Evolutionary conservation across 2,888 invertebrate species (phyloP), one percentile per base, ranked within the genome.

Genomic region (Stenolophus ochropezus): DNA sequence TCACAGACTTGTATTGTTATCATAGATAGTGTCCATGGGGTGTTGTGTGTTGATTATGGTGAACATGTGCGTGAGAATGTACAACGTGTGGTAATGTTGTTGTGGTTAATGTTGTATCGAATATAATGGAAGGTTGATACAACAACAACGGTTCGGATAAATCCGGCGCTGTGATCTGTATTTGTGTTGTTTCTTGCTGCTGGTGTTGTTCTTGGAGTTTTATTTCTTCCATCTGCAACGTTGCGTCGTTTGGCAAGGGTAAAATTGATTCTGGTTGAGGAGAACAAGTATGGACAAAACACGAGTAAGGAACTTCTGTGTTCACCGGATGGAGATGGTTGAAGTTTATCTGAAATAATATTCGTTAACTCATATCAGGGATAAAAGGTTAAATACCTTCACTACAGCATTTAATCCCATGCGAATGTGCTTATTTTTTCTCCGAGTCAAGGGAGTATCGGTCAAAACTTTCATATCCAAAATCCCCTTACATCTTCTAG

Each of bases 401-500:
- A 89, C 87, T 27, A 89, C 87, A 71, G 87, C 88, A 84, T 89
- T 89, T 69, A 89, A 84, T 3, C 89, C 89, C 83, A 87, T 83
- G 83, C 87, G 86, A 69, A 88, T 86, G 85, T 88, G 87, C 84
- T 88, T 89, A 82, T 88, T 89, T 85, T 87, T 88, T 83, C 88
- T 85, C 77, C 88, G 86, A 1, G 88, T 87, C 71, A 87, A 85
- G 0, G 88, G 87, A 81, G 87, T 88, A 83, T 89, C 89, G 14
- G 88, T 88, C 75, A 89, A 84, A 49, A 89, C 88, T 85, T 89
- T 89, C 82, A 89, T 86, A 85, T 89, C 89, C 23, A 89, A 82
- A n/a, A 88, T 89, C 4, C 86, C 89, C 83, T 86, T 88, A 82
- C 89, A 89, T 84, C 87, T 85, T 82, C 88, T 85, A n/a, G 89